Evolutionary conservation across 2,797 vertebrate species (phyloP), one percentile per base, ranked within the genome.

Genomic region (Allobates femoralis): DNA sequence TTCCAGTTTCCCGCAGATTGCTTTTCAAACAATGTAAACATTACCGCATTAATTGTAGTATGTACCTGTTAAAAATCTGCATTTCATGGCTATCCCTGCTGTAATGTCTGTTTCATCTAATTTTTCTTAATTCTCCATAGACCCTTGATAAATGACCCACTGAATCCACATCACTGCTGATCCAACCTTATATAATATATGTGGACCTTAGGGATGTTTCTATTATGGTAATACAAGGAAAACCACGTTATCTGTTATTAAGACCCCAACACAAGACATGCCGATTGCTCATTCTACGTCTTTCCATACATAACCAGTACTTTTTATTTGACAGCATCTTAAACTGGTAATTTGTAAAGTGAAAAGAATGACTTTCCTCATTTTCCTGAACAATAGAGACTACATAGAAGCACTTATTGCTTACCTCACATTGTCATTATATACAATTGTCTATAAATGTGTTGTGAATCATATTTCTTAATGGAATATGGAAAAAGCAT

Each of bases 171-270:
- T 85, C 82, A 88, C 78, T 85, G 78, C 69, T 88, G 83, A 85
- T 88, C 77, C 69, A 88, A 58, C 69, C 86, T 88, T 84, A 85
- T 88, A 77, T 76, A 85, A 88, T 88, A 88, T 81, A 88, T 77
- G 82, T 66, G 83, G 83, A 88, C 86, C 83, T 76, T 14, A 58
- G 86, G 86, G 86, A 88, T 85, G 69, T 85, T 81, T 81, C 56
- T 81, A 74, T 84, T 81, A 81, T 85, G 26, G 69, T 88, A 85
- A 81, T 78, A 85, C 86, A 85, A 88, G 85, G 69, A 88, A 88
- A 88, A 88, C 82, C 7, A n/a, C n/a, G 76, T 88, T 88, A 88
- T 80, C 77, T 88, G 77, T 85, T 74, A 85, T 84, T 84, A 87
- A 81, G 82, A 85, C 77, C 76, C 82, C 67, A 46, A 81, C 69